These are phyloP conservation scores for Colletes collaris DNA, from an alignment of 2,888 invertebrate species.

Conservation along the genomic window DNA sequence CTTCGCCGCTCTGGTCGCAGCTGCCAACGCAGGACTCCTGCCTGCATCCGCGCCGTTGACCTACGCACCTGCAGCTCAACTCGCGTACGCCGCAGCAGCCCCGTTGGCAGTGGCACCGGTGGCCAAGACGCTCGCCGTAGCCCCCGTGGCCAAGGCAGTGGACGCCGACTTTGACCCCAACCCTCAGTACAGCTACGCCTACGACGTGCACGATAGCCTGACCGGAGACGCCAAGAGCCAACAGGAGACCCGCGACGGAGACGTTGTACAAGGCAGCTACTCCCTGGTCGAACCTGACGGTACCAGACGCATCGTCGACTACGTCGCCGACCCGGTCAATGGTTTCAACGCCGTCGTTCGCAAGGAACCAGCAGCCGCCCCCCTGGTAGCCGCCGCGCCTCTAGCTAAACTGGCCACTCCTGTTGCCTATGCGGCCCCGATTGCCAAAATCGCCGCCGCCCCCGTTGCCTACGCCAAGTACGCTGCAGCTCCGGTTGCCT, in stretches of 20 bases:
- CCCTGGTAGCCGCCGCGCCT: constrained; percentile 74
- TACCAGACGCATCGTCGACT: constrained; percentile 79
- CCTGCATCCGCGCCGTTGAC: constrained; percentile 77
- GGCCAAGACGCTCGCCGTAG: constrained; percentile 86
- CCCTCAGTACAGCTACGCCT: constrained; percentile 80
- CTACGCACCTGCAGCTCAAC: constrained; percentile 56
- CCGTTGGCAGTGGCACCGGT: constrained; percentile 81
- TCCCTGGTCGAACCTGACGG: constrained; percentile 83
- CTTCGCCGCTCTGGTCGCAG: constrained; percentile 82
- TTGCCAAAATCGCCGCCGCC: constrained; percentile 58
- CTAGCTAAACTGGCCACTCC: constrained; percentile 65
- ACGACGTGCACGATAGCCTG: constrained; percentile 76
- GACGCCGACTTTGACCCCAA: constrained; percentile 78
- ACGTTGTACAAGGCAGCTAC: constrained; percentile 81
- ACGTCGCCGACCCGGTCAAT: constrained; percentile 77
- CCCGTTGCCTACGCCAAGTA: constrained; percentile 67
- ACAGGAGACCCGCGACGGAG: constrained; percentile 78
- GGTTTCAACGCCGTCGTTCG: constrained; percentile 81
- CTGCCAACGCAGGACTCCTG: constrained; percentile 84
- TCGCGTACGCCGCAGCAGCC: constrained; percentile 87
- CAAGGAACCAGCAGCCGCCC: constrained; percentile 74
- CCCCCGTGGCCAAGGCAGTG: constrained; percentile 70
- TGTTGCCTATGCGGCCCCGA: constrained; percentile 29
- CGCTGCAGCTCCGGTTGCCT: constrained; percentile 68
- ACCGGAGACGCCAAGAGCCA: constrained; percentile 80